These are phyloP conservation scores for Agrochola macilenta DNA, from an alignment of 2,888 invertebrate genomes.

Conservation along the genomic window DNA sequence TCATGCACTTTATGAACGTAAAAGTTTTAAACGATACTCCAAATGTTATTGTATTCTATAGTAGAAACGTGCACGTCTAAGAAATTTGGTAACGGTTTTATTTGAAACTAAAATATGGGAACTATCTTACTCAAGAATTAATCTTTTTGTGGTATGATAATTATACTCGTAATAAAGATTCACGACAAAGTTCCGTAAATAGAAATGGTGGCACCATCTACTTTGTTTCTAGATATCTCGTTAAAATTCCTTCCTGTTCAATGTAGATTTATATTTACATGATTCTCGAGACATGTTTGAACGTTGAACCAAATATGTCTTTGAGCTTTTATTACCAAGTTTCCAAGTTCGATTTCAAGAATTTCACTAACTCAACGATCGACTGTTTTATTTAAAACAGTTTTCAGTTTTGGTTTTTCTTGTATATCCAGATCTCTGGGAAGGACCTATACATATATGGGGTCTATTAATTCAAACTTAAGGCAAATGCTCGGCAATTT, in stretches of 20 bases:
- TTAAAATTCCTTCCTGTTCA: constrained; percentile 7
- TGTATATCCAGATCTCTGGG: background rate
- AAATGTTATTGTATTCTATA: constrained; percentile 49
- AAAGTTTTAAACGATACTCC: constrained; percentile 59
- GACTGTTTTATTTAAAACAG: background rate
- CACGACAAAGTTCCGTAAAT: background rate
- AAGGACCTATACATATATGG: constrained; percentile 19
- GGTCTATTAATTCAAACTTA: constrained; percentile 29
- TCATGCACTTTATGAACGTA: constrained; percentile 51
- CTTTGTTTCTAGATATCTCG: background rate
- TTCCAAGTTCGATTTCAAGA: background rate
- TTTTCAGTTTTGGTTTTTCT: no score
- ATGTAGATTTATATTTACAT: background rate
- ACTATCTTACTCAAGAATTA: background rate
- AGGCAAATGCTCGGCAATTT: constrained; percentile 32
- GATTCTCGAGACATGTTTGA: background rate
- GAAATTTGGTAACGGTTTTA: constrained; percentile 13
- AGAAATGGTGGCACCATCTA: background rate
- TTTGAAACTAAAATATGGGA: background rate
- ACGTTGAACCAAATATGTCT: background rate
- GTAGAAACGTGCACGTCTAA: constrained; percentile 10
- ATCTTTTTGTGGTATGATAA: no score
- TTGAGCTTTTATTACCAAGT: background rate
- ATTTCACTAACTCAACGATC: background rate
- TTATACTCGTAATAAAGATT: background rate